Evolutionary conservation across 2,113 vertebrate genomes (phyloP).

Genomic region (Notiomystis cincta): DNA sequence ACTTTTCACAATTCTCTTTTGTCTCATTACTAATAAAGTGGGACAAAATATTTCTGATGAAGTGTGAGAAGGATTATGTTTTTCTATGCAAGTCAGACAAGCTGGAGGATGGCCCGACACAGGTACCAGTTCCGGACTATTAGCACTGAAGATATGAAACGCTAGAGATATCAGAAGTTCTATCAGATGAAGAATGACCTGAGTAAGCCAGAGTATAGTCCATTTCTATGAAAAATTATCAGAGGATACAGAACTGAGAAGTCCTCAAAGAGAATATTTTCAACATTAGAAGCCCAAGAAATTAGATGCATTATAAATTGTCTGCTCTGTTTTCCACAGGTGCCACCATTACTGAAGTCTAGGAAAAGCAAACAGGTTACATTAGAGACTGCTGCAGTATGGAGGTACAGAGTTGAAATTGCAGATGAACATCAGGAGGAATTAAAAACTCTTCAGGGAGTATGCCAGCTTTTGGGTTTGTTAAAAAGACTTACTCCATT

Average conservation of each 20-base stretch:
- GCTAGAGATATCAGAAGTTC: conserved; percentile 37
- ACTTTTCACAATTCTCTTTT: conserved; percentile 87
- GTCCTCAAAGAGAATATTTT: conserved; percentile 60
- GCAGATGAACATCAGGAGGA: not conserved
- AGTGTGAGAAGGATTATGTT: conserved; percentile 47
- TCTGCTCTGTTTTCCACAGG: conserved; percentile 64
- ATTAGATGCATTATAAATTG: conserved; percentile 56
- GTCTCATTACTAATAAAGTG: conserved; percentile 78
- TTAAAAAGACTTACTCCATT: not conserved
- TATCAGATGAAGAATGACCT: conserved; percentile 58
- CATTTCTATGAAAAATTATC: conserved; percentile 47
- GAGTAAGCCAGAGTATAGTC: conserved; percentile 55
- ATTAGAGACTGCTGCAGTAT: conserved; percentile 27
- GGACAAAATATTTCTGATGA: conserved; percentile 69
- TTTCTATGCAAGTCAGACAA: conserved; percentile 55
- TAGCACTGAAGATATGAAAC: conserved; percentile 39
- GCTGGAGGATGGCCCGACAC: conserved; percentile 36
- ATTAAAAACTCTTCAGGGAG: not conserved
- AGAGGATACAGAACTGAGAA: conserved; percentile 62
- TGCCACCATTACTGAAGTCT: conserved; percentile 62
- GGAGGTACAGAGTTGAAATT: conserved; percentile 9
- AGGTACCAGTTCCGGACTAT: conserved; percentile 33
- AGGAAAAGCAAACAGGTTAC: conserved; percentile 64
- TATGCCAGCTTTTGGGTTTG: not conserved
- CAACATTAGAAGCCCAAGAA: conserved; percentile 57